A percentile compares a stretch with the other conserved stretches of the same genome.
These are phyloP conservation scores for Chlamydotis undulata DNA, from an alignment of 2,113 vertebrate species.

Conservation along the genomic window DNA sequence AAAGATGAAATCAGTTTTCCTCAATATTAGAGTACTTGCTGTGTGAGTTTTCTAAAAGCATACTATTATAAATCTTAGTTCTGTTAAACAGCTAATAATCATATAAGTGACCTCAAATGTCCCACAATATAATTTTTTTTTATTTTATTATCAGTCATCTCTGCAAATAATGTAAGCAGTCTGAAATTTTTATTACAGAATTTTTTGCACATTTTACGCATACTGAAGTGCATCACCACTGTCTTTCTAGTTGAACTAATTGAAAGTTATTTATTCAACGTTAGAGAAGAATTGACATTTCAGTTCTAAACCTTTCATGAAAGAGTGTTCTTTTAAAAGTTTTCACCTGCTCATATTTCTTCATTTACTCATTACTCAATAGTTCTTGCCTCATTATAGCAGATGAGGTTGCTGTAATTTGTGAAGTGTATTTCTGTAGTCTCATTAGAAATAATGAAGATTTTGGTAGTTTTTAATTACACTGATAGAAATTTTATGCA, in stretches of 20 bases:
- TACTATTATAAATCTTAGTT: neutral
- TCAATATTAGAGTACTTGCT: neutral
- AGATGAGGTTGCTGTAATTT: neutral
- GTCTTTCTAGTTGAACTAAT: neutral
- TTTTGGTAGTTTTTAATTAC: neutral
- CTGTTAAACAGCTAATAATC: neutral
- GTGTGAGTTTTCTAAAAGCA: neutral
- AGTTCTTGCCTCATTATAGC: neutral
- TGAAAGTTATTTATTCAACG: neutral
- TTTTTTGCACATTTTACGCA: rapidly evolving
- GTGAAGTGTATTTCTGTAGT: neutral
- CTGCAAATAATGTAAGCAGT: no score
- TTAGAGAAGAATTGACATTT: neutral
- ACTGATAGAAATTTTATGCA: neutral
- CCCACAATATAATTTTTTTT: neutral
- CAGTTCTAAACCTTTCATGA: neutral
- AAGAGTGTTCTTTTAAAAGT: neutral
- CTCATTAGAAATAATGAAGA: neutral
- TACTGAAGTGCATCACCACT: neutral
- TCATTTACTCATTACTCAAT: neutral
- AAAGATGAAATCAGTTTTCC: neutral
- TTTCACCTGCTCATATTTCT: neutral
- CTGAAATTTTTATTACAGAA: no score
- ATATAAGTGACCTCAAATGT: neutral
- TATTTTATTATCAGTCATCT: neutral